phyloP scores from a whole-genome alignment of 2,797 vertebrate species.

The Crypturellus tataupa region DNA sequence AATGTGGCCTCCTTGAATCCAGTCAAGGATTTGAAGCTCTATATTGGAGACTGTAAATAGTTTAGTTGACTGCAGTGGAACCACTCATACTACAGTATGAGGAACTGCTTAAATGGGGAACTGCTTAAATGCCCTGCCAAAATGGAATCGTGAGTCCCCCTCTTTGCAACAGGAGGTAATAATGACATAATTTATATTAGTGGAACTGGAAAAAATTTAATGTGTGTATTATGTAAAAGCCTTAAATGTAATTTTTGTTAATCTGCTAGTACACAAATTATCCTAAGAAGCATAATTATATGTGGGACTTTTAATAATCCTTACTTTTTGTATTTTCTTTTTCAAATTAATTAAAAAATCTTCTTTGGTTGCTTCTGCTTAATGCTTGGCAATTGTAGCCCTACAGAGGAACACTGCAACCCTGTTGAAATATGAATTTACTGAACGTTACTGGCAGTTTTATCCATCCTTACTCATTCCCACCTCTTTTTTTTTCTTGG shows the following conservation, averaged over 20 bases:
- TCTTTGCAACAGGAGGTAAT: neutral
- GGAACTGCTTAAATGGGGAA: neutral
- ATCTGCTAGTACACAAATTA: neutral
- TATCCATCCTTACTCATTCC: neutral
- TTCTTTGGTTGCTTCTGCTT: neutral
- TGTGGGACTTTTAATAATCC: neutral
- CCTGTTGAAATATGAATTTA: neutral
- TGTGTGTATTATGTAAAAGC: neutral
- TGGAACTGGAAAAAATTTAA: neutral
- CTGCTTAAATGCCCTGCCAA: neutral
- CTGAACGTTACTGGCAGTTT: neutral
- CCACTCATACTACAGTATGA: rapidly evolving
- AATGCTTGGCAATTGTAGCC: neutral
- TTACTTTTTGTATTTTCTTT: neutral
- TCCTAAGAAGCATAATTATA: neutral
- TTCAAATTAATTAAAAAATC: neutral
- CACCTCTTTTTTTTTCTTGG: neutral
- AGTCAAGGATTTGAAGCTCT: neutral
- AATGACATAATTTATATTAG: neutral
- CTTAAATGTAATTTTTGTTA: neutral
- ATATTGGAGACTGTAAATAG: rapidly evolving
- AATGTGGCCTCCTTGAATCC: neutral
- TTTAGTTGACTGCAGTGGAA: neutral
- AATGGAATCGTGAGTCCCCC: neutral
- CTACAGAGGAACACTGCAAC: neutral